phyloP scores from a whole-genome alignment of 1,140 invertebrate species.

The Zaprionus camerounensis region DNA sequence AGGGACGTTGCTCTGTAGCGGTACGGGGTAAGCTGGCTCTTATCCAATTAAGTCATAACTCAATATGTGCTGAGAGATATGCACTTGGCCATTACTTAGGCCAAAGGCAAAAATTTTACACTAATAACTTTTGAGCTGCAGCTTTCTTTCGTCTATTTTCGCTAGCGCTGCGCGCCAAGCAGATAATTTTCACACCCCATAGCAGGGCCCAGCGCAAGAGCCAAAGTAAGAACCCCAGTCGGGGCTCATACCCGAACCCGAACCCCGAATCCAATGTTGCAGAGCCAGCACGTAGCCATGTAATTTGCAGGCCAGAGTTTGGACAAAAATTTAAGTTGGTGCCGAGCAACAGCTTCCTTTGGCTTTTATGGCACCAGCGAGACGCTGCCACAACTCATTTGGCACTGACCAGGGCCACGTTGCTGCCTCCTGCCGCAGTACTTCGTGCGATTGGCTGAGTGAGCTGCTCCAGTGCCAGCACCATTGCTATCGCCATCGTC shows the following conservation, averaged over 20 bases:
- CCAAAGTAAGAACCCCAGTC: background rate
- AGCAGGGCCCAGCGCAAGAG: background rate
- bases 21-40: constrained; percentile 59
- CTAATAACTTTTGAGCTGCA: constrained; percentile 76
- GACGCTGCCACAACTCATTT: constrained; percentile 77
- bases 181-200: constrained; percentile 75
- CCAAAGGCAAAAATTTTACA: constrained; percentile 73
- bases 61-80: constrained; percentile 80
- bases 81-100: constrained; percentile 78
- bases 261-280: background rate
- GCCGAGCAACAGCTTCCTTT: constrained; percentile 63
- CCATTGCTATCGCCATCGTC: background rate
- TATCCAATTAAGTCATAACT: constrained; percentile 82
- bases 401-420: constrained; percentile 63
- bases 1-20: constrained; percentile 23
- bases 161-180: constrained; percentile 47
- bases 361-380: constrained; percentile 72
- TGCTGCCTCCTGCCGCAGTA: constrained; percentile 36
- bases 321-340: constrained; percentile 54
- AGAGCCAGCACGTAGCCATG: constrained; percentile 24
- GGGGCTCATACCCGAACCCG: background rate
- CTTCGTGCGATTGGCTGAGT: constrained; percentile 53
- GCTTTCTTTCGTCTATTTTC: constrained; percentile 61
- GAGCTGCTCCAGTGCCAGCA: constrained; percentile 24
- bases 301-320: constrained; percentile 52